These are phyloP conservation scores for Diloba caeruleocephala DNA, from an alignment of 2,888 invertebrate genomes.

Conservation along the genomic window DNA sequence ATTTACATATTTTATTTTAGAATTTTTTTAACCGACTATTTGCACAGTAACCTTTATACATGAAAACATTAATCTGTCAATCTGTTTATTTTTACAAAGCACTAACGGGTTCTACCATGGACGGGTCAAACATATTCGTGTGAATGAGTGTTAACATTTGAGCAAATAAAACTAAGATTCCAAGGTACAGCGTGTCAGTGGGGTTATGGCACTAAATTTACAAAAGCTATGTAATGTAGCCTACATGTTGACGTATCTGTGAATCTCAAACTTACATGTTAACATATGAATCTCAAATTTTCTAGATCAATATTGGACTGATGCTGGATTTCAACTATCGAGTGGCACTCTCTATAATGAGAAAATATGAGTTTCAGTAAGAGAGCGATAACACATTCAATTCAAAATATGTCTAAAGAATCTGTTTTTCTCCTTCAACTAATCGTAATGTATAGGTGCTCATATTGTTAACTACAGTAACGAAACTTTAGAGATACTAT, in stretches of 20 bases:
- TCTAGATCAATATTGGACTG: constrained; percentile 43
- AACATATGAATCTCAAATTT: constrained; percentile 38
- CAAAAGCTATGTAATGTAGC: constrained; percentile 58
- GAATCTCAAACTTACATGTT: constrained; percentile 50
- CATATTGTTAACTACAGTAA: constrained; percentile 30
- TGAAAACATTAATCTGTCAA: constrained; percentile 57
- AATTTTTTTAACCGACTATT: constrained; percentile 65
- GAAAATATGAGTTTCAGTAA: constrained; percentile 27
- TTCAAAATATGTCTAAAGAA: constrained; percentile 43
- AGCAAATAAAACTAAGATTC: constrained; percentile 68
- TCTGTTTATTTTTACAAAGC: constrained; percentile 62
- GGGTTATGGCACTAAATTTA: constrained; percentile 78
- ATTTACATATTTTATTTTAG: constrained; percentile 71
- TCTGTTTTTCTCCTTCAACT: constrained; percentile 16
- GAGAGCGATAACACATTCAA: constrained; percentile 34
- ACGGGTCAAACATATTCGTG: constrained; percentile 69
- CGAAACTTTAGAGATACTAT: constrained; percentile 25
- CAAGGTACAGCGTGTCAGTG: constrained; percentile 64
- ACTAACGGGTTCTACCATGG: constrained; percentile 72
- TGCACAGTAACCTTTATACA: constrained; percentile 64
- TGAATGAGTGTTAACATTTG: constrained; percentile 61
- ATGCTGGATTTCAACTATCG: constrained; percentile 40
- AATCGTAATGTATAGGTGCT: constrained; percentile 28
- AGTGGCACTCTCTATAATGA: constrained; percentile 26
- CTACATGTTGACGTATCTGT: no score